These are phyloP conservation scores for Pycnonotus jocosus DNA, from an alignment of 2,113 vertebrate species.

Conservation along the genomic window DNA sequence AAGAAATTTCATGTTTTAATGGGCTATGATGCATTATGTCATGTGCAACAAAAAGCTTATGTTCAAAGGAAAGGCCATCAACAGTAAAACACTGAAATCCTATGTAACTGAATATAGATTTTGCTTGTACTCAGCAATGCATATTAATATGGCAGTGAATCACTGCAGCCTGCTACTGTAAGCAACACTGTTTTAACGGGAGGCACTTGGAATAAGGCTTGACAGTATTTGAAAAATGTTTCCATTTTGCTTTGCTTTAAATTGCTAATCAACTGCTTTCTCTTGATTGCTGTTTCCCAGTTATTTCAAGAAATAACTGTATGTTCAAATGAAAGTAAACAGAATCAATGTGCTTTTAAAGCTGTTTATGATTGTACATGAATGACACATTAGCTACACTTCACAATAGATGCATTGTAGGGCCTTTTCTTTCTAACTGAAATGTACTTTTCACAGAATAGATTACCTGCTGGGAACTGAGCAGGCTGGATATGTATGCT, in stretches of 20 bases:
- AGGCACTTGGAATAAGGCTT: constrained; percentile 40
- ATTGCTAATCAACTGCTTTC: constrained; percentile 40
- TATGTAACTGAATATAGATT: constrained; percentile 42
- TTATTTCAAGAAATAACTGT: constrained; percentile 47
- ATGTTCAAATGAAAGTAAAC: constrained; percentile 41
- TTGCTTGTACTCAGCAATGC: constrained; percentile 34
- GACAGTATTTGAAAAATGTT: constrained; percentile 17
- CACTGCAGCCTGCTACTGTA: constrained; percentile 42
- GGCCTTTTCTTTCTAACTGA: not conserved
- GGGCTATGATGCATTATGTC: constrained; percentile 5
- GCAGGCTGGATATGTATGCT: not conserved
- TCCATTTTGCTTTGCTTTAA: constrained; percentile 40
- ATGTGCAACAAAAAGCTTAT: constrained; percentile 1
- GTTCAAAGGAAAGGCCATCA: not conserved
- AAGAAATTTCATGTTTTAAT: not conserved
- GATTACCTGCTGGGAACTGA: not conserved
- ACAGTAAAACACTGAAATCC: constrained; percentile 8
- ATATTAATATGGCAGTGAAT: constrained; percentile 46
- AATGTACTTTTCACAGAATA: not conserved
- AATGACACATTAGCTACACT: not conserved
- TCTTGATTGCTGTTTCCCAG: constrained; percentile 32
- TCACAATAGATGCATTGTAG: constrained; percentile 6
- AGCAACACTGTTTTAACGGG: not conserved
- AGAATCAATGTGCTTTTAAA: constrained; percentile 38
- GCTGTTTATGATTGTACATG: not conserved